Evolutionary conservation across 92 coral and sea anemone species (phyloP), one percentile per base, ranked within the genome.

Genomic region (Porites lobata): DNA sequence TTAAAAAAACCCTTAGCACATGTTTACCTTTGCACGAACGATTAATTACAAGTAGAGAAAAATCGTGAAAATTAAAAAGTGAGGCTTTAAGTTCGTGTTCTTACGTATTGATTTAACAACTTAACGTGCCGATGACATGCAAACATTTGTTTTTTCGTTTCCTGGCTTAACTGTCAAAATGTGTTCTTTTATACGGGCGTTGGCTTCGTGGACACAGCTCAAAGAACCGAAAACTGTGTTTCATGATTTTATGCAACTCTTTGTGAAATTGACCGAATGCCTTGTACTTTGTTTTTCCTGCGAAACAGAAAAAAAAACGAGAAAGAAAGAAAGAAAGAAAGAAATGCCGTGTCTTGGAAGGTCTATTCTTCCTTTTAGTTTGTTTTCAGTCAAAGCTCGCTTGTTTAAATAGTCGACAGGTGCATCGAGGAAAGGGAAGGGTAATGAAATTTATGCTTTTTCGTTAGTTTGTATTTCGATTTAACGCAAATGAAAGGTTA

Each of bases 331-430:
- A 38, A 38, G 47, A 4, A 38, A 38, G 47, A 38, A 38, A 38
- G 47, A 38, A 38, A 38, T 38, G 0, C 3, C 47, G 47, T 38
- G 47, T 38, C 3, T 38, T 38, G 47, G 47, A 4, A 38, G 47
- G 47, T 38, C 22, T 15, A 7, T 62, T 9, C 7, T 50, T 72
- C 51, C 50, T 4, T 29, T 12, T 12, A 22, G 2, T 29, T 38
- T 38, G n/a, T 12, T 58, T 69, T 56, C 20, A n/a, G 38, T 47
- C 9, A 32, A 9, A n/a, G 74, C 22, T n/a, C 56, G 62, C 66
- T 69, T 82, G 86, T 70, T 56, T 82, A 19, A 70, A 70, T 38
- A 57, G 43, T 50, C 47, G 38, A 22, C 76, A 69, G 67, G 54
- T 68, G 85, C 18, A 52, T 1, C 11, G 18, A 3, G 9, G 12